Conservation (phyloP, 1,140 invertebrate species). For the Aphaenogaster ashmeadi region DNA sequence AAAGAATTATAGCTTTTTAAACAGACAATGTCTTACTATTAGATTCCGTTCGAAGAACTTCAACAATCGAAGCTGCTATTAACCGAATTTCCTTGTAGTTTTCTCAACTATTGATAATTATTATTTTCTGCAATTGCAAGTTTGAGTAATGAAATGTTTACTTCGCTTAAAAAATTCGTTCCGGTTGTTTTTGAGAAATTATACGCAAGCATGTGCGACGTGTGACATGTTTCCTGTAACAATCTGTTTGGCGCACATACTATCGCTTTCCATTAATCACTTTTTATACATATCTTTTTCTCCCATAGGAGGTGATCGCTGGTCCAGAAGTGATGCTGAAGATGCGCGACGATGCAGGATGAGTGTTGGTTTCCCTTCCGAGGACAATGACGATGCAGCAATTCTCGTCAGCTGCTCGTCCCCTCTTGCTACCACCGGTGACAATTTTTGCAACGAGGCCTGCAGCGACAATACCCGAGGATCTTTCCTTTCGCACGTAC, state of each 20-base stretch:
- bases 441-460: conserved; percentile 37
- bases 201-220: not conserved
- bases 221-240: not conserved
- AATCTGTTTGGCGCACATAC: not conserved
- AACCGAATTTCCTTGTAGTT: too few relatives aligned
- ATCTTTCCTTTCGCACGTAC: not conserved
- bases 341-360: conserved; percentile 3
- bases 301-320: conserved; percentile 3
- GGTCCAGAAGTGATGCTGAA: conserved; percentile 12
- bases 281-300: not conserved
- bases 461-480: conserved; percentile 34
- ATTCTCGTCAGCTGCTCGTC: conserved; percentile 16
- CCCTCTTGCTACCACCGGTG: not conserved
- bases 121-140: not conserved
- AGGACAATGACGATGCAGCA: conserved; percentile 65
- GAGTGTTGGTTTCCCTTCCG: conserved; percentile 55
- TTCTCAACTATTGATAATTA: not conserved
- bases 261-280: conserved; percentile 35
- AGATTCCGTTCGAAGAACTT: not conserved
- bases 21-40: not conserved
- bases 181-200: not conserved
- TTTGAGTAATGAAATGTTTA: not conserved
- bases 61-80: not conserved
- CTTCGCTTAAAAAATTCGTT: not conserved
- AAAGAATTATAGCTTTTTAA: not conserved